These are phyloP conservation scores for Leptopilina myrica DNA, from an alignment of 2,888 invertebrate species.

Conservation along the genomic window DNA sequence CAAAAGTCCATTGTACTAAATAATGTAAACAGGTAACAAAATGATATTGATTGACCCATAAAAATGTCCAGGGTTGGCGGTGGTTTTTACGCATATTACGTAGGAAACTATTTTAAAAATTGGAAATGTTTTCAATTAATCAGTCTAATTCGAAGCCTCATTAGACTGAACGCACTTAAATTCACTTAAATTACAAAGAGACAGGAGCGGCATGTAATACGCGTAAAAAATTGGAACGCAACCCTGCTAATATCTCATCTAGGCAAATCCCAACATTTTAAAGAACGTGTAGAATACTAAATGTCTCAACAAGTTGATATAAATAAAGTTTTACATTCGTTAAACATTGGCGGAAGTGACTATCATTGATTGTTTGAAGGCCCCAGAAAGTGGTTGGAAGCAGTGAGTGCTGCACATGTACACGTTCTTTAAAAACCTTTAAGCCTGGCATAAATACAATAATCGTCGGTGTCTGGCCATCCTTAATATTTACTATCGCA, in stretches of 20 bases:
- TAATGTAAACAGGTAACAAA: conserved; percentile 76
- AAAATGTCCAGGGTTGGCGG: no score
- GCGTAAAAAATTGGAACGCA: no score
- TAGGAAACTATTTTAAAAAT: no score
- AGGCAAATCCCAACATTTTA: conserved; percentile 7
- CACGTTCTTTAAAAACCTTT: conserved; percentile 8
- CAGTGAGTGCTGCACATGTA: no score
- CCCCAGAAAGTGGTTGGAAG: no score
- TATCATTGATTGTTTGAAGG: no score
- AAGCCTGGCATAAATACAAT: background rate
- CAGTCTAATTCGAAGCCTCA: no score
- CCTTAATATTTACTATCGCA: conserved; percentile 15
- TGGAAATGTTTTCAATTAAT: no score
- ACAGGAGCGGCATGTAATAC: no score
- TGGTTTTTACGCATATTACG: no score
- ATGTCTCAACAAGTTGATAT: background rate
- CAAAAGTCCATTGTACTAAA: conserved; percentile 73
- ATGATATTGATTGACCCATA: conserved; percentile 68
- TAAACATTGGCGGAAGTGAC: background rate
- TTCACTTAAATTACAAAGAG: no score
- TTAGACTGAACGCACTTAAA: no score
- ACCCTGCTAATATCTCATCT: conserved; percentile 9
- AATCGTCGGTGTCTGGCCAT: background rate
- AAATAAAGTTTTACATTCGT: background rate
- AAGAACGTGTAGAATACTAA: background rate